Base-by-base conservation (phyloP, 2,797 vertebrate genomes). In the Somateria mollissima region DNA sequence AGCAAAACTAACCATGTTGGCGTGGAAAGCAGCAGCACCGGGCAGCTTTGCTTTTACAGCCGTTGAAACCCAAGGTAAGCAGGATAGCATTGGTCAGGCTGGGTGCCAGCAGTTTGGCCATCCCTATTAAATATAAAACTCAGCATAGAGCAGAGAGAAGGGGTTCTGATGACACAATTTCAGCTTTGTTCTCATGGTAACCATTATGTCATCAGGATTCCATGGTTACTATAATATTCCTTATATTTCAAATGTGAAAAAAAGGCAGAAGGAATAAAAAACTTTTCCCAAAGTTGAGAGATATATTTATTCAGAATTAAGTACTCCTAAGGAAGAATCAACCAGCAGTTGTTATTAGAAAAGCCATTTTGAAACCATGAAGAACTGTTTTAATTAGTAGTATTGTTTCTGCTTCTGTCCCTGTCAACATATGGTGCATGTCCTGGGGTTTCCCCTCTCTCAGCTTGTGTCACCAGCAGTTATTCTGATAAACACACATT, bases 101-200 rank as follows among this genome's bases (percentile, higher is more conserved):
- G 77, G 61, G 61, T 89, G 84, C 90, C 86, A 94, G 90, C 65
- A 66, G 45, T 89, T 76, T 85, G 92, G 82, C 87, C 79, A 82
- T 81, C 61, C 92, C 89, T 93, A 79, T 96, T 96, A 94, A 91
- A 90, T 95, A 87, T 78, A 93, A 90, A 94, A 90, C 64, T 92
- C 78, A 78, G 75, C 61, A 58, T 79, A 72, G 43, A 89, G 93
- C 85, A 89, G 70, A 91, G 84, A 92, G 84, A 95, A 94, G 94
- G 60, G 93, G 69, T 65, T 95, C 91, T 94, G 94, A 94, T 97
- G 94, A 95, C 96, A 97, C 95, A 92, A 80, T 95, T 97, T 95
- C 92, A 93, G 94, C 91, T 95, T 97, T 95, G 97, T 97, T 97
- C 94, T 96, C 97, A 97, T 97, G 97, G 97, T 97, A 97, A 97